phyloP scores from a whole-genome alignment of 2,113 vertebrate species.

The Thomomys bottae region DNA sequence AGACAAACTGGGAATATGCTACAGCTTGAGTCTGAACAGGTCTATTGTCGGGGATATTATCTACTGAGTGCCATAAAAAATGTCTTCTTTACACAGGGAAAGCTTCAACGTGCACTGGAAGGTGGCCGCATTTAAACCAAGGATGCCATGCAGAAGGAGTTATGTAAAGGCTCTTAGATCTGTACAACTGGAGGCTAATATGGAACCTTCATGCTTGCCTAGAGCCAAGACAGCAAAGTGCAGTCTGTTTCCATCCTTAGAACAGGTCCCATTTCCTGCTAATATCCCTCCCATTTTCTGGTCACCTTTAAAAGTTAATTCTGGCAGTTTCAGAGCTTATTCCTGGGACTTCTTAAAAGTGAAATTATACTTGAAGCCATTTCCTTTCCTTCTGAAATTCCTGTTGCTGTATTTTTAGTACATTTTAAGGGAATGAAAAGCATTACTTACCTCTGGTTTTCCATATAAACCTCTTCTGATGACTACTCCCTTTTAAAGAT shows the following conservation, averaged over 20 bases:
- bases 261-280: not conserved
- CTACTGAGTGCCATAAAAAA: not conserved
- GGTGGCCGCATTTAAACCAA: not conserved
- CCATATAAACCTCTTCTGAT: constrained; percentile 85
- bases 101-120: not conserved
- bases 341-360: constrained; percentile 69
- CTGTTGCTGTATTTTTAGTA: constrained; percentile 84
- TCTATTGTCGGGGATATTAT: not conserved
- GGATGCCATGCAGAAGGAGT: not conserved
- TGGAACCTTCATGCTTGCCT: not conserved
- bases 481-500: constrained; percentile 84
- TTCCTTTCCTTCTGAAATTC: constrained; percentile 82
- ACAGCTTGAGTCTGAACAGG: no score
- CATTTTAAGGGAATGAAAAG: constrained; percentile 79
- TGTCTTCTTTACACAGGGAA: not conserved
- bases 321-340: constrained; percentile 52
- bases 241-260: not conserved
- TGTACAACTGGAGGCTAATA: no score
- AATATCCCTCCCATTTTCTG: not conserved
- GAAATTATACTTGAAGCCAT: constrained; percentile 74
- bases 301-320: constrained; percentile 53
- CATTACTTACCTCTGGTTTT: constrained; percentile 85
- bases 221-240: not conserved
- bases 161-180: not conserved
- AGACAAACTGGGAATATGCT: not conserved